Evolutionary conservation across 1,140 invertebrate genomes (phyloP).

Genomic region (Onthophagus taurus): DNA sequence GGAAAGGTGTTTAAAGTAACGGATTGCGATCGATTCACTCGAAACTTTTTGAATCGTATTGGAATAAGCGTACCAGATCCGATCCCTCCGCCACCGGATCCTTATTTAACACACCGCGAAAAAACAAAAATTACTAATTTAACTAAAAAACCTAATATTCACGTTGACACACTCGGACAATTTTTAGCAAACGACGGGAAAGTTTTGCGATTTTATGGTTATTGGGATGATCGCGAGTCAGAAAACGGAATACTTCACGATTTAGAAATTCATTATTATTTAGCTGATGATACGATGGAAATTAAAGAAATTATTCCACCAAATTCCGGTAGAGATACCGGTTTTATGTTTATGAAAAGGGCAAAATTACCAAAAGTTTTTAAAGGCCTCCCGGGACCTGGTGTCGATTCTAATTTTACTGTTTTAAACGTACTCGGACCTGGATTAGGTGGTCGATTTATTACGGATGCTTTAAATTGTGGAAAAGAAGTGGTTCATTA

Average conservation of each 20-base stretch:
- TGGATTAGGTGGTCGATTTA: slow-evolving; percentile 48
- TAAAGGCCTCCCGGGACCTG: slow-evolving; percentile 45
- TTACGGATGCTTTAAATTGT: slow-evolving; percentile 48
- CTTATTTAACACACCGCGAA: slow-evolving; percentile 40
- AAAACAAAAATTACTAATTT: slow-evolving; percentile 25
- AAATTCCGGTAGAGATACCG: slow-evolving; percentile 60
- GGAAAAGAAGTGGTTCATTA: slow-evolving; percentile 44
- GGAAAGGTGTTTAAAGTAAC: slow-evolving; percentile 70
- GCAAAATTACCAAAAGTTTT: slow-evolving; percentile 69
- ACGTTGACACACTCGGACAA: slow-evolving; percentile 49
- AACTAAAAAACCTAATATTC: slow-evolving; percentile 45
- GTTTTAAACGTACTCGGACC: slow-evolving; percentile 62
- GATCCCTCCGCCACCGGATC: slow-evolving; percentile 48
- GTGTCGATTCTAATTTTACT: slow-evolving; percentile 47
- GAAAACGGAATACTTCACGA: slow-evolving; percentile 64
- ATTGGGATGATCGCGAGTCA: slow-evolving; percentile 78
- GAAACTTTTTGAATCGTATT: slow-evolving; percentile 70
- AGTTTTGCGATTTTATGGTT: slow-evolving; percentile 69
- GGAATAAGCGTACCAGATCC: slow-evolving; percentile 74
- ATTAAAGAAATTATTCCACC: slow-evolving; percentile 64
- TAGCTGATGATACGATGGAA: slow-evolving; percentile 83
- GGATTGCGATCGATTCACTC: slow-evolving; percentile 77
- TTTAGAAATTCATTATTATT: slow-evolving; percentile 70
- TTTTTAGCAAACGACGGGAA: slow-evolving; percentile 69
- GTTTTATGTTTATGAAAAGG: slow-evolving; percentile 60